Evolutionary conservation across 2,888 invertebrate genomes (phyloP).

Genomic region (Patella pellucida): DNA sequence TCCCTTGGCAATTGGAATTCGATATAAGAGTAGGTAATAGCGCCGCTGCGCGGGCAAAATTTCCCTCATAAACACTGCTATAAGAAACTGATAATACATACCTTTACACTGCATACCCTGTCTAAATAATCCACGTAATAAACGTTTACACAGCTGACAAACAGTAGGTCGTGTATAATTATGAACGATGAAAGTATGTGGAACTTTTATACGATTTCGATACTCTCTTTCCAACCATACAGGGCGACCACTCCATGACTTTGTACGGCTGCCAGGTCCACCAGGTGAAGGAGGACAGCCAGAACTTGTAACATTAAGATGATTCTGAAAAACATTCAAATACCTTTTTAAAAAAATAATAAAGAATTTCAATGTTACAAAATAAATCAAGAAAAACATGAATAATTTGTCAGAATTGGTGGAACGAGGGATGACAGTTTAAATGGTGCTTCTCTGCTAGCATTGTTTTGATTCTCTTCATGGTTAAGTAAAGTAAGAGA

Average conservation of each 20-base stretch:
- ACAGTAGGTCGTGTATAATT: slow-evolving; percentile 97
- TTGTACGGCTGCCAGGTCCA: slow-evolving; percentile 59
- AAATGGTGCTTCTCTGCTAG: no score
- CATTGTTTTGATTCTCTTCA: no score
- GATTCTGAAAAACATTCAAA: neutral
- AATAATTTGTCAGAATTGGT: no score
- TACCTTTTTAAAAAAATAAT: neutral
- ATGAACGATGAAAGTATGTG: slow-evolving; percentile 97
- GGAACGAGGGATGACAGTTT: no score
- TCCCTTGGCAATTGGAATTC: no score
- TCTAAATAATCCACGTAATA: slow-evolving; percentile 90
- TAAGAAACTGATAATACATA: slow-evolving; percentile 37
- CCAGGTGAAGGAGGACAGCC: slow-evolving; percentile 32
- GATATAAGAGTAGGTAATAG: no score
- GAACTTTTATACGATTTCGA: slow-evolving; percentile 80
- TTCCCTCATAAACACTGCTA: no score
- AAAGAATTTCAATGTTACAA: no score
- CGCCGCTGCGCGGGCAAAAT: no score
- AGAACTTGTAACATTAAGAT: neutral
- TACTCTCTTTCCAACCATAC: slow-evolving; percentile 82
- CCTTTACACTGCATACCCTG: slow-evolving; percentile 97
- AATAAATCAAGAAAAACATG: no score
- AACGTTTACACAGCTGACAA: slow-evolving; percentile 94
- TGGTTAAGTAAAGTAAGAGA: no score
- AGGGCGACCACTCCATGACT: slow-evolving; percentile 76